Evolutionary conservation across 2,888 invertebrate genomes (phyloP), one percentile per base, ranked within the genome.

Genomic region (Cetonia aurata): DNA sequence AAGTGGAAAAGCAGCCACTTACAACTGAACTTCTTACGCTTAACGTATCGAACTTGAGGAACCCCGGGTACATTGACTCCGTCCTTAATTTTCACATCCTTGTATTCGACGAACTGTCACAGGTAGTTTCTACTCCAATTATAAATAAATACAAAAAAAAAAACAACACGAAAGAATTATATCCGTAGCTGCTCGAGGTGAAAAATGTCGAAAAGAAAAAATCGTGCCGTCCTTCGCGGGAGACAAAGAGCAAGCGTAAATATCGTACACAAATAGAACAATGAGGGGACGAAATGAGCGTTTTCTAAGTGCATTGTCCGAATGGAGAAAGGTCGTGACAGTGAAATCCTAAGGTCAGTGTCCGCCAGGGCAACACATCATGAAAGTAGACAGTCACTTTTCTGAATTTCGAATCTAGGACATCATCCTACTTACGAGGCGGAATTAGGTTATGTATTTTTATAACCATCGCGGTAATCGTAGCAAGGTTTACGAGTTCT

Each of bases 371-470:
- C 72, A 71, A 59, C 60, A 68, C 71, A 74, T 73, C 75, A 77
- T 76, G 77, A 78, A 78, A 78, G 78, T 77, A 76, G 78, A 77
- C 77, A 78, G 76, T 77, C 77, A 78, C 78, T 78, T 78, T 78
- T 78, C 78, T 77, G 77, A 78, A 78, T 77, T 78, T 78, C 74
- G 75, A 77, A 77, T 76, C 77, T 77, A 76, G 77, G 77, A 75
- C 76, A 72, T 73, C 73, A 75, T 72, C 75, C 75, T 76, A 76
- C 76, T 77, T 75, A 72, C 75, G 71, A 69, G 73, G 46, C 66
- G 77, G 79, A 81, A 81, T 80, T 80, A 79, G 80, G 80, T 80
- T 80, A 79, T 75, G 75, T 77, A 76, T 80, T 79, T 79, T 79
- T 76, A 75, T 75, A 73, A 73, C 73, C 72, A 74, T 69, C 73